Evolutionary conservation across 2,113 vertebrate genomes (phyloP).

Genomic region (Syngnathus floridae): DNA sequence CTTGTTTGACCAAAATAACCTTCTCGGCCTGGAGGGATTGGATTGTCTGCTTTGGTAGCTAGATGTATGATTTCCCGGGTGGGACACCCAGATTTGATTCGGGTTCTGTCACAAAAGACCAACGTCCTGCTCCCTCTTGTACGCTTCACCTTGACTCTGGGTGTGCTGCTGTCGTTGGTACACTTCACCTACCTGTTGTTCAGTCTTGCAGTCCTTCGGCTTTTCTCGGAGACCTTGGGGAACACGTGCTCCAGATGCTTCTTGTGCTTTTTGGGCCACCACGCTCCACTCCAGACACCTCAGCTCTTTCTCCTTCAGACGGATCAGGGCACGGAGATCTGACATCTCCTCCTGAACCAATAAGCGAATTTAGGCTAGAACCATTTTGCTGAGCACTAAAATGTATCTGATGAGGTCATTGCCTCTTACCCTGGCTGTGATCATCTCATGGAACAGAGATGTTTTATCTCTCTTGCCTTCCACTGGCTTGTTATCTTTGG

Average conservation of each 20-base stretch:
- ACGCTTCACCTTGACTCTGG: conserved; percentile 61
- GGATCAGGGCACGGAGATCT: conserved; percentile 69
- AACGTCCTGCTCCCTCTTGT: conserved; percentile 49
- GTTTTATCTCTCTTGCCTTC: conserved; percentile 69
- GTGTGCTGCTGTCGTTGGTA: neutral
- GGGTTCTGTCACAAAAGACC: conserved; percentile 51
- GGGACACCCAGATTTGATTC: conserved; percentile 59
- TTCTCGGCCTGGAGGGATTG: conserved; percentile 59
- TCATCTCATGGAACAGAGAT: conserved; percentile 72
- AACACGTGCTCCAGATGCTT: conserved; percentile 65
- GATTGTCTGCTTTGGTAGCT: conserved; percentile 62
- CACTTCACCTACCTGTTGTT: conserved; percentile 65
- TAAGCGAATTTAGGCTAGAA: too few relatives aligned
- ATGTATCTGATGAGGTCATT: neutral
- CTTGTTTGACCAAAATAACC: conserved; percentile 66
- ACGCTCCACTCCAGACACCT: conserved; percentile 72
- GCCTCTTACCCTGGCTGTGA: conserved; percentile 72
- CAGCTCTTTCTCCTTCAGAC: conserved; percentile 76
- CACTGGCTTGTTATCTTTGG: conserved; percentile 33
- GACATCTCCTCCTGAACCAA: conserved; percentile 79
- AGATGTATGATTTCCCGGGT: conserved; percentile 64
- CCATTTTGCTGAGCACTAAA: too few relatives aligned
- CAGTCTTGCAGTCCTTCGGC: conserved; percentile 30
- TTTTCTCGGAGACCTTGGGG: conserved; percentile 70
- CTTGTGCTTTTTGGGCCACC: conserved; percentile 70